Base-by-base conservation (phyloP, 2,113 vertebrate genomes). In the Phainopepla nitens region DNA sequence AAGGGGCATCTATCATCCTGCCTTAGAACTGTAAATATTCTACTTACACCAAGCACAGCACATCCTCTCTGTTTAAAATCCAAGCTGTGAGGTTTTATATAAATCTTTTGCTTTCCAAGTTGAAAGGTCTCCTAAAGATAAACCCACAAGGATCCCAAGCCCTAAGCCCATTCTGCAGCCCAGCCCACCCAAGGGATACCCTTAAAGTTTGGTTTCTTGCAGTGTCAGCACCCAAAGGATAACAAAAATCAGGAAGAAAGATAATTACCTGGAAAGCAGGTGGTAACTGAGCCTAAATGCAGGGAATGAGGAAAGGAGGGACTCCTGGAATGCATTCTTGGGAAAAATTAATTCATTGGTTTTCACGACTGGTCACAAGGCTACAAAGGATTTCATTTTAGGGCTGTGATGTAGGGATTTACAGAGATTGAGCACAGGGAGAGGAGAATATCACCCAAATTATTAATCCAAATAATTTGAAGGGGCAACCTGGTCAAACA, bases 51-150 rank as follows among this genome's bases (percentile, higher is more conserved):
- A 4, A 91, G 92, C 87, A 47, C 53, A 29, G 71, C 78, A 80
- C 77, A 93, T 95, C 95, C 82, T 82, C 90, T 90, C 92, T 97
- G 94, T 97, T 97, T 97, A 92, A 97, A 96, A 92, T 78, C 95
- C 8, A 5, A 90, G 85, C 85, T 66, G 87, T 6, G 58, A 92
- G 72, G 78, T 97, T 96, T 96, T 70, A 66, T 61, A 92, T 82
- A 58, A 86, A 57, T 92, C 94, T 79, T 64, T 94, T 77, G 96
- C 80, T 94, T 96, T 94, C 76, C 36, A 83, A 94, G 68, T 22
- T 60, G 84, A 84, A 96, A 96, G 70, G 68, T 88, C 39, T 39
- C 75, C 7, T 1, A 42, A 86, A 96, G 90, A 94, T 73, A 94
- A 88, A 89, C 71, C 79, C 47, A 13, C 1, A 6, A 58, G 16